Evolutionary conservation across 2,888 invertebrate species (phyloP).

Genomic region (Omphaloscelis lunosa): DNA sequence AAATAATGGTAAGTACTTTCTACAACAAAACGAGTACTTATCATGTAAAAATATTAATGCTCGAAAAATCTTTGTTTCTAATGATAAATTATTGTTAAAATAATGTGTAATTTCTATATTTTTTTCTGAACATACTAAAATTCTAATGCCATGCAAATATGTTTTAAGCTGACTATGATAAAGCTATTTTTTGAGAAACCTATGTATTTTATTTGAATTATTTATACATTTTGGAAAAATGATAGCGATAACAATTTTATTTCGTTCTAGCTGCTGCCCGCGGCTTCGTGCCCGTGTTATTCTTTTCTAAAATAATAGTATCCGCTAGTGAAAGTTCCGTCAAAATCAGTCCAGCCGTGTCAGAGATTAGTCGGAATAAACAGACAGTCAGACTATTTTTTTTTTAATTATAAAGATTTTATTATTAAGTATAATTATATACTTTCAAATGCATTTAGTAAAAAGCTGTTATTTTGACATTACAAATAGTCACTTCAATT

Average conservation of each 20-base stretch:
- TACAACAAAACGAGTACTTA: neutral
- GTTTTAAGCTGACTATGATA: constrained; percentile 26
- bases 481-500: no score
- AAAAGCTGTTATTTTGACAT: no score
- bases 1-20: neutral
- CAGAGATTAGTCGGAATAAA: no score
- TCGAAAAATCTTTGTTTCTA: neutral
- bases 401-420: no score
- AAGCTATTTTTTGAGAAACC: neutral
- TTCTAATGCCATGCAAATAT: constrained; percentile 6
- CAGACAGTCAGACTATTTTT: no score
- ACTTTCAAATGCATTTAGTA: no score
- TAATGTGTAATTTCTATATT: neutral
- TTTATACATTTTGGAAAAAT: neutral
- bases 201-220: neutral
- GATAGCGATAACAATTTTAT: neutral
- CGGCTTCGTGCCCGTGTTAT: no score
- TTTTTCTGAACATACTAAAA: neutral
- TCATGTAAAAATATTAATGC: neutral
- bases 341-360: no score
- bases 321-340: no score
- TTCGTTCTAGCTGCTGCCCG: no score
- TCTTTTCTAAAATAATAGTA: no score
- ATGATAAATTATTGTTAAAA: neutral
- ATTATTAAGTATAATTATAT: no score